Evolutionary conservation across 2,113 vertebrate species (phyloP).

Genomic region (Cololabis saira): DNA sequence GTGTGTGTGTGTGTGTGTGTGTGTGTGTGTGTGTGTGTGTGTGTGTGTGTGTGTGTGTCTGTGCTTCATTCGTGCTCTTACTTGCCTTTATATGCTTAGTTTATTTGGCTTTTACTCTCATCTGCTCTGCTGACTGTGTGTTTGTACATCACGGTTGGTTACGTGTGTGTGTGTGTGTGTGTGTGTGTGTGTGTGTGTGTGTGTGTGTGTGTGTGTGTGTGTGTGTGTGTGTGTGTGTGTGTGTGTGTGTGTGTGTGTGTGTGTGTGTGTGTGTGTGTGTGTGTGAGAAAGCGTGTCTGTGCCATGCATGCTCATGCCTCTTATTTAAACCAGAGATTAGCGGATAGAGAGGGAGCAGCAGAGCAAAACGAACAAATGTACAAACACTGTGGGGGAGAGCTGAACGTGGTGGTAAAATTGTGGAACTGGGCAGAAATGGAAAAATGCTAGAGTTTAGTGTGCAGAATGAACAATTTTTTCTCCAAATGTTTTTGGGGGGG

Average conservation of each 20-base stretch:
- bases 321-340: slow-evolving; percentile 77
- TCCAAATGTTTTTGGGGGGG: too few relatives aligned
- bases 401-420: slow-evolving; percentile 32
- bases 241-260: slow-evolving; percentile 12
- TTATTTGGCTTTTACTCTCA: slow-evolving; percentile 19
- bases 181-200: slow-evolving; percentile 14
- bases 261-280: slow-evolving; percentile 23
- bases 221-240: slow-evolving; percentile 18
- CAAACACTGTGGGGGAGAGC: slow-evolving; percentile 43
- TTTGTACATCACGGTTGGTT: slow-evolving; percentile 37
- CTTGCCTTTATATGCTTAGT: neutral
- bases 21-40: slow-evolving; percentile 8
- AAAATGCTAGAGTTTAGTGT: neutral
- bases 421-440: slow-evolving; percentile 12
- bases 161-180: slow-evolving; percentile 23
- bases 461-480: slow-evolving; percentile 3
- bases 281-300: slow-evolving; percentile 9
- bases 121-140: slow-evolving; percentile 25
- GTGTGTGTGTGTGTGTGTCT: slow-evolving; percentile 26
- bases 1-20: slow-evolving; percentile 7
- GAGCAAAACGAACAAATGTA: slow-evolving; percentile 65
- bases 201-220: slow-evolving; percentile 21
- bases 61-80: neutral
- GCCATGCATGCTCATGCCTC: slow-evolving; percentile 24
- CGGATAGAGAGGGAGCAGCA: slow-evolving; percentile 51